Conservation (phyloP, 2,888 invertebrate species). For the Eupithecia pulchellata region DNA sequence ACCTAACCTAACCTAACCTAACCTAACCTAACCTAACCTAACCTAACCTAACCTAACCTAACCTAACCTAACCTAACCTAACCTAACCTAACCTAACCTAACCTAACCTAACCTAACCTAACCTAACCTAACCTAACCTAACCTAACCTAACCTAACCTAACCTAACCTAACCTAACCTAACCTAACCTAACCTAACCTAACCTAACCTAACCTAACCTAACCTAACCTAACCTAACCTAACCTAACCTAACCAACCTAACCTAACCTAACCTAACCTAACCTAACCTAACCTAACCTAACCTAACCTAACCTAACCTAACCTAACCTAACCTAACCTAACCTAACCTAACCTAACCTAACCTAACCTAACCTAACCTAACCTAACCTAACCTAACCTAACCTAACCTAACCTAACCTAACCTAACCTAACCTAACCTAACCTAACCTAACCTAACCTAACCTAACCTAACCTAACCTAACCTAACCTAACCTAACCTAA, state of each 20-base stretch:
- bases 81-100: conserved; percentile 48
- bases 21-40: conserved; percentile 46
- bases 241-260: conserved; percentile 41
- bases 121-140: conserved; percentile 49
- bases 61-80: conserved; percentile 46
- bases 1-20: conserved; percentile 46
- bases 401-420: conserved; percentile 44
- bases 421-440: conserved; percentile 47
- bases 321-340: conserved; percentile 41
- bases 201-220: conserved; percentile 49
- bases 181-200: conserved; percentile 42
- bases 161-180: conserved; percentile 43
- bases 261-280: conserved; percentile 46
- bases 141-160: conserved; percentile 46
- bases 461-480: conserved; percentile 46
- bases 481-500: conserved; percentile 27
- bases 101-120: conserved; percentile 48
- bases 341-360: conserved; percentile 45
- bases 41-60: conserved; percentile 45
- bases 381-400: conserved; percentile 42
- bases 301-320: conserved; percentile 43
- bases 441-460: conserved; percentile 43
- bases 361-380: conserved; percentile 47
- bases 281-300: conserved; percentile 46
- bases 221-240: conserved; percentile 41